Evolutionary conservation across 2,888 invertebrate genomes (phyloP).

Genomic region (Drosophila picticornis): DNA sequence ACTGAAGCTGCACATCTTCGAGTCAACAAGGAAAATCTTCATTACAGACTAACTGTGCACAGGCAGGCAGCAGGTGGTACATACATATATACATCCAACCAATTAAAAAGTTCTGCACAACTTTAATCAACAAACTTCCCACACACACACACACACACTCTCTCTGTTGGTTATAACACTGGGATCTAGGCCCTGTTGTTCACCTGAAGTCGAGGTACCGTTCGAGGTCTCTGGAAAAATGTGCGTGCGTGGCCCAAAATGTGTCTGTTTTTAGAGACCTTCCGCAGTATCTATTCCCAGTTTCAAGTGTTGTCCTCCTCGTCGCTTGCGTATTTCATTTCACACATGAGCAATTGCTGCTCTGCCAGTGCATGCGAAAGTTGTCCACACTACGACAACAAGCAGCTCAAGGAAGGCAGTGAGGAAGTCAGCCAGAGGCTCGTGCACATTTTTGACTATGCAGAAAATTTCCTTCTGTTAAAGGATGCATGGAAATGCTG

Average conservation of each 20-base stretch:
- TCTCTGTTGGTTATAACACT: neutral
- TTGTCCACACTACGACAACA: slow-evolving; percentile 21
- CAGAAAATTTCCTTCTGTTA: slow-evolving; percentile 37
- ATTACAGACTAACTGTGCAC: slow-evolving; percentile 1
- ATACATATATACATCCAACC: slow-evolving; percentile 38
- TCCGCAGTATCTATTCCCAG: slow-evolving; percentile 8
- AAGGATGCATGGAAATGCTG: slow-evolving; percentile 2
- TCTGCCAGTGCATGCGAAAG: slow-evolving; percentile 30
- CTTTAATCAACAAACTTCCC: slow-evolving; percentile 78
- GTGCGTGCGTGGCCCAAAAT: slow-evolving; percentile 67
- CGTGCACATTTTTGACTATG: slow-evolving; percentile 40
- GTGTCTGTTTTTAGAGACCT: slow-evolving; percentile 22
- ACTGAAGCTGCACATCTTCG: slow-evolving; percentile 29
- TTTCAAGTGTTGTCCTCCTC: slow-evolving; percentile 34
- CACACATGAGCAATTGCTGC: slow-evolving; percentile 68
- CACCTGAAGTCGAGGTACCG: slow-evolving; percentile 5
- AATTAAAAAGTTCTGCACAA: slow-evolving; percentile 75
- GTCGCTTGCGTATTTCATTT: slow-evolving; percentile 64
- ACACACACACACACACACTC: slow-evolving; percentile 32
- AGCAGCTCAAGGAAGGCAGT: slow-evolving; percentile 2
- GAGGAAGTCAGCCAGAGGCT: neutral
- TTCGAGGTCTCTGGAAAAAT: slow-evolving; percentile 31
- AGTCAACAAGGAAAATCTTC: slow-evolving; percentile 29
- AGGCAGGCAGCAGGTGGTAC: neutral
- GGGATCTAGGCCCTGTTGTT: neutral